Evolutionary conservation across 2,888 invertebrate genomes (phyloP).

Genomic region (Lymantria monacha): DNA sequence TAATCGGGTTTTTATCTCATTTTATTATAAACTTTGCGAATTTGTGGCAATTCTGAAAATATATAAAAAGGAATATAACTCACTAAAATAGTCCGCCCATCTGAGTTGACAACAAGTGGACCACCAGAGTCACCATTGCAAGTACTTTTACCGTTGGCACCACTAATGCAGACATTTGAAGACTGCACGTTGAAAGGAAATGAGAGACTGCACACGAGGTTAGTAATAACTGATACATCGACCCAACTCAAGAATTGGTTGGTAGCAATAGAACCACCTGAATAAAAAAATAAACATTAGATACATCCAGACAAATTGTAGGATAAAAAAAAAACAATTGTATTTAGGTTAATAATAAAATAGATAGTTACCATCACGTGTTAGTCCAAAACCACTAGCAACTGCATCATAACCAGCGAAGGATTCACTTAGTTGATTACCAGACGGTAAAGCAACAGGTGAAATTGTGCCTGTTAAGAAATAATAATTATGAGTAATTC

Average conservation of each 20-base stretch:
- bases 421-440: constrained; percentile 24
- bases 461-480: constrained; percentile 30
- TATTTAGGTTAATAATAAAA: background rate
- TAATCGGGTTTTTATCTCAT: no score
- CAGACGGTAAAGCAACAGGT: constrained; percentile 38
- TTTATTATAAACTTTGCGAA: no score
- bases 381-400: constrained; percentile 47
- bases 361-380: constrained; percentile 31
- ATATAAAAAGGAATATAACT: background rate
- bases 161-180: constrained; percentile 46
- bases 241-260: constrained; percentile 29
- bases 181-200: constrained; percentile 30
- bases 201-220: constrained; percentile 23
- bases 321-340: background rate
- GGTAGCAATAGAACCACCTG: constrained; percentile 7
- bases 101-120: constrained; percentile 38
- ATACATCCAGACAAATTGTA: background rate
- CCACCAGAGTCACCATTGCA: constrained; percentile 55
- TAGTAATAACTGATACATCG: constrained; percentile 29
- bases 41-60: no score
- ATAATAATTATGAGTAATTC: background rate
- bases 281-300: background rate
- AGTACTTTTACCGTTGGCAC: constrained; percentile 32
- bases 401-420: constrained; percentile 33
- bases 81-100: constrained; percentile 1